These are phyloP conservation scores for Scalopus aquaticus DNA, from an alignment of 2,113 vertebrate species.

Conservation along the genomic window DNA sequence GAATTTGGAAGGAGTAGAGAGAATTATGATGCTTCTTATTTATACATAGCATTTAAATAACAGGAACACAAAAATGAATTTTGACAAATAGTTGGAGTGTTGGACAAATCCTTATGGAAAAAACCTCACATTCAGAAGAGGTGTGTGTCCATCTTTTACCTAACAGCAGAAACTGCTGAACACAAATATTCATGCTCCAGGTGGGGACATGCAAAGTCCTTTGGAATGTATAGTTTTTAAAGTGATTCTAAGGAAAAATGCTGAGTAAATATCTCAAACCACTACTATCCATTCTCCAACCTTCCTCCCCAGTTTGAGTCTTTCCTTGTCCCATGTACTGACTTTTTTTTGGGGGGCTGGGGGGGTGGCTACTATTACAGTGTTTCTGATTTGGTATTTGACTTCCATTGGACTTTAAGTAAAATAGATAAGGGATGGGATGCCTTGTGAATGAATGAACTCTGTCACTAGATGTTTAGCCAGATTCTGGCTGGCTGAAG, in stretches of 20 bases:
- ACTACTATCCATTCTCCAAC: neutral
- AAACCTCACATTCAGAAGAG: neutral
- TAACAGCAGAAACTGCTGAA: neutral
- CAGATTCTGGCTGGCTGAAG: neutral
- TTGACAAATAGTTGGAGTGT: neutral
- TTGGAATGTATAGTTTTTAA: neutral
- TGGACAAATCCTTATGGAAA: neutral
- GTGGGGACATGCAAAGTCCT: neutral
- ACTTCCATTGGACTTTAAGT: neutral
- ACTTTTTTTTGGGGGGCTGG: neutral
- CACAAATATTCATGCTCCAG: neutral
- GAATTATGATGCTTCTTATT: neutral
- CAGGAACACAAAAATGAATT: neutral
- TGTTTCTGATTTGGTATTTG: neutral
- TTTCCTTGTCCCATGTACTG: neutral
- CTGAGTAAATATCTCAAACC: neutral
- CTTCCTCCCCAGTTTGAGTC: neutral
- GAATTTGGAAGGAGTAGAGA: neutral
- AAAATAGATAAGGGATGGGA: neutral
- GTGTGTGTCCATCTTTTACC: neutral
- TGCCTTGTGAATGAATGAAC: neutral
- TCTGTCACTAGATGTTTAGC: neutral
- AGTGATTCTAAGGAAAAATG: neutral
- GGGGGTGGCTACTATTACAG: neutral
- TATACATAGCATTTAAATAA: neutral